A percentile compares a stretch with the other conserved stretches of the same genome.
Conservation (phyloP, 2,888 invertebrate species). For the Nudaria mundana region DNA sequence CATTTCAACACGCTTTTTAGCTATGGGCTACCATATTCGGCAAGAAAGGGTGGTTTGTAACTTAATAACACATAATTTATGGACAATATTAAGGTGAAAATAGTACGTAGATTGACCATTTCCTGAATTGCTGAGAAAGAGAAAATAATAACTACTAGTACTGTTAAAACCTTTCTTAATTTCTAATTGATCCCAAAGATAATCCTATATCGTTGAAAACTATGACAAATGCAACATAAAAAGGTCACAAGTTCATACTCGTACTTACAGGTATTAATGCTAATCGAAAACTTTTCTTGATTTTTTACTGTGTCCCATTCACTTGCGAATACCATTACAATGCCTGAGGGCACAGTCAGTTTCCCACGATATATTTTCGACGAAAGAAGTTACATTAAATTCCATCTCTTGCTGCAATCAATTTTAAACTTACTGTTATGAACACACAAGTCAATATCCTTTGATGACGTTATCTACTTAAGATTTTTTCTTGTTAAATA, state of each 20-base stretch:
- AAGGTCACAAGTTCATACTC: constrained; percentile 24
- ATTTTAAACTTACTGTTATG: neutral
- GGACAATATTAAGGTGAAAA: too few relatives aligned
- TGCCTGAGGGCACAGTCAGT: constrained; percentile 83
- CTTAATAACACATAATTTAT: too few relatives aligned
- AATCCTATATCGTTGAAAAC: too few relatives aligned
- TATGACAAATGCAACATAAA: constrained; percentile 14
- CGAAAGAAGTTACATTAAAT: constrained; percentile 30
- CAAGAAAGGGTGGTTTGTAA: too few relatives aligned
- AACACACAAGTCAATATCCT: neutral
- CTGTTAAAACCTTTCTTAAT: constrained; percentile 8
- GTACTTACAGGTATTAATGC: constrained; percentile 33
- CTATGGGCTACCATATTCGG: too few relatives aligned
- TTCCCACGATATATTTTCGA: constrained; percentile 75
- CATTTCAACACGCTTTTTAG: too few relatives aligned
- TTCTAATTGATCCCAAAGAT: too few relatives aligned
- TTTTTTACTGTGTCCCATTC: constrained; percentile 48
- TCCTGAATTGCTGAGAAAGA: too few relatives aligned
- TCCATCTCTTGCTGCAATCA: neutral
- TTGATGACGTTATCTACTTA: constrained; percentile 1
- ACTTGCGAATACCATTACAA: constrained; percentile 71
- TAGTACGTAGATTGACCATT: too few relatives aligned
- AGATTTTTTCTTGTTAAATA: constrained; percentile 3
- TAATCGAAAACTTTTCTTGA: constrained; percentile 47
- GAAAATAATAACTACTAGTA: neutral